phyloP scores from a whole-genome alignment of 1,140 invertebrate genomes.

The Diorhabda elongata region DNA sequence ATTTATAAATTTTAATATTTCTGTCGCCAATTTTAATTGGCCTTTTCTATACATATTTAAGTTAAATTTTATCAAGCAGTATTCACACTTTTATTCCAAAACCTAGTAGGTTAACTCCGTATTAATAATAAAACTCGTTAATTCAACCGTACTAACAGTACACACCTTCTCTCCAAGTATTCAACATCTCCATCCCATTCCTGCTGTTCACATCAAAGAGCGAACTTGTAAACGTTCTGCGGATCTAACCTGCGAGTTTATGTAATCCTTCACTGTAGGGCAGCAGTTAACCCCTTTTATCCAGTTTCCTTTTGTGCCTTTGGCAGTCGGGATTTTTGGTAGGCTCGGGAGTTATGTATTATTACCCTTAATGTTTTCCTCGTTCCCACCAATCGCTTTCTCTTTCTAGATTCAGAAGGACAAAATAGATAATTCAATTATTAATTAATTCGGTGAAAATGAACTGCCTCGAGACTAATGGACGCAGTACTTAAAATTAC shows the following conservation, averaged over 20 bases:
- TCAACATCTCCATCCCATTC: not conserved
- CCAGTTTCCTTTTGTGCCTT: not conserved
- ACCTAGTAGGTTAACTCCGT: not conserved
- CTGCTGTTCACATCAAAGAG: constrained; percentile 1
- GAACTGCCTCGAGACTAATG: not conserved
- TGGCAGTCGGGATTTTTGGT: not conserved
- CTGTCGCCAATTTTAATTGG: no score
- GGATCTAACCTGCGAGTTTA: not conserved
- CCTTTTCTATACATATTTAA: not conserved
- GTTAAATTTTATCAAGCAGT: not conserved
- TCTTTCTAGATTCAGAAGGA: not conserved
- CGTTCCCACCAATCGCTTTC: not conserved
- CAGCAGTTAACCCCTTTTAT: constrained; percentile 2
- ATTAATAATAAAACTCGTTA: not conserved
- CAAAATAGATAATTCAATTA: not conserved
- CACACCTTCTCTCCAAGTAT: not conserved
- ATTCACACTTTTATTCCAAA: not conserved
- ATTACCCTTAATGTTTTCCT: not conserved
- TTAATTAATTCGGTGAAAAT: not conserved
- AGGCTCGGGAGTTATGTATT: not conserved
- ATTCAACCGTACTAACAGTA: not conserved
- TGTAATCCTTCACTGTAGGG: constrained; percentile 1
- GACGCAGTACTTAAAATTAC: not conserved
- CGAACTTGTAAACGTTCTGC: not conserved
- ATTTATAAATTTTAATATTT: no score